These are phyloP conservation scores for Lucifuga dentata DNA, from an alignment of 2,113 vertebrate species.

Conservation along the genomic window DNA sequence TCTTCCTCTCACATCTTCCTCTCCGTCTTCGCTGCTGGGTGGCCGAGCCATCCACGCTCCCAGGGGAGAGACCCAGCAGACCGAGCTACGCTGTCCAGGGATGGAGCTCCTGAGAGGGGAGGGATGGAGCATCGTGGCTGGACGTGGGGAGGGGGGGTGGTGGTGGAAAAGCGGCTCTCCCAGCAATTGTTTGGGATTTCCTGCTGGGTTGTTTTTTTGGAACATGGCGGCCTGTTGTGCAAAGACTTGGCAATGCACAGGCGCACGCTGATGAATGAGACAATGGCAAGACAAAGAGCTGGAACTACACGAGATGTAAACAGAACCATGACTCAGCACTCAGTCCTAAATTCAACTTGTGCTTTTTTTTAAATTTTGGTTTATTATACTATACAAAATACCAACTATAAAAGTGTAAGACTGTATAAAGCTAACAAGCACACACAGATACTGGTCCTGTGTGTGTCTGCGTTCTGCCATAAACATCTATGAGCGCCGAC, in stretches of 20 bases:
- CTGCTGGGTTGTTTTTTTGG: slow-evolving; percentile 62
- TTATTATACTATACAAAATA: no score
- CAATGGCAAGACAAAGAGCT: slow-evolving; percentile 32
- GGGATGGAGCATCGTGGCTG: not conserved
- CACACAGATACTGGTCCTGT: no score
- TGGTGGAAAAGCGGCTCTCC: slow-evolving; percentile 27
- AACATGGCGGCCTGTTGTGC: slow-evolving; percentile 32
- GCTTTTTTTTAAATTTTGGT: no score
- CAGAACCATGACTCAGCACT: not conserved
- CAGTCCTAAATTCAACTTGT: not conserved
- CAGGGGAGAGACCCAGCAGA: slow-evolving; percentile 8
- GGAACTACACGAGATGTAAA: not conserved
- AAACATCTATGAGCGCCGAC: not conserved
- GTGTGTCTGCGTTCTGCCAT: no score
- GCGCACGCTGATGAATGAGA: slow-evolving; percentile 32
- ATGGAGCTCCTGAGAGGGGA: not conserved
- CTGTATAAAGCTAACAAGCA: no score
- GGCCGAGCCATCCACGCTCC: slow-evolving; percentile 13
- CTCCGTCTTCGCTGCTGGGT: not conserved
- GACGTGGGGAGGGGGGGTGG: slow-evolving; percentile 6
- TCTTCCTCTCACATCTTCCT: no score
- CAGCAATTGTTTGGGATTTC: slow-evolving; percentile 65
- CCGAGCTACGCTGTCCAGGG: no score
- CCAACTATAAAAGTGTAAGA: no score
- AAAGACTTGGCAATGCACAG: slow-evolving; percentile 28